Conservation (phyloP, 2,113 vertebrate genomes). For the Cichladusa arquata region DNA sequence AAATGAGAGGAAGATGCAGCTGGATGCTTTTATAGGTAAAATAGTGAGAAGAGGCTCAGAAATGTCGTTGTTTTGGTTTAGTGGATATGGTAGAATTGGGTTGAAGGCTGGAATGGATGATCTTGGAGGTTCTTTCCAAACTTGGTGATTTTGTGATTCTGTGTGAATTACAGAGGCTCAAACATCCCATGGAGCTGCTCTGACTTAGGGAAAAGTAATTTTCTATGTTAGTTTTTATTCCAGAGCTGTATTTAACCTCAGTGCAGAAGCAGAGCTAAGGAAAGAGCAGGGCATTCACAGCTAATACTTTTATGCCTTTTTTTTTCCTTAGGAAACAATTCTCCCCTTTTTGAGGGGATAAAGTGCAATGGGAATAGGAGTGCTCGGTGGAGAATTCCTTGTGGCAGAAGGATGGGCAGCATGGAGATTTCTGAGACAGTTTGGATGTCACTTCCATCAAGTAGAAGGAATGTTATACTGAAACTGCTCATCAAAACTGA, state of each 20-base stretch:
- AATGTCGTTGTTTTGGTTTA: background rate
- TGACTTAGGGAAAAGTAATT: background rate
- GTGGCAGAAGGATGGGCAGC: background rate
- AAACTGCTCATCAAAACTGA: background rate
- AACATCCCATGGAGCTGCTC: background rate
- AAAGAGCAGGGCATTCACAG: background rate
- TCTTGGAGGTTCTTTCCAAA: background rate
- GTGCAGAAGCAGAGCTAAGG: background rate
- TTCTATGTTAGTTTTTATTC: background rate
- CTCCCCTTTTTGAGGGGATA: background rate
- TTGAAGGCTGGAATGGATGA: background rate
- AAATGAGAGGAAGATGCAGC: background rate
- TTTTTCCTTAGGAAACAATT: background rate
- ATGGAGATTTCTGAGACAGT: background rate
- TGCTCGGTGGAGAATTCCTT: background rate
- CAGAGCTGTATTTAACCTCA: background rate
- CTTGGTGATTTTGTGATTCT: background rate
- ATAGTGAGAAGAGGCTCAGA: background rate
- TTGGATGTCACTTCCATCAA: background rate
- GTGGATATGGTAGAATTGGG: background rate
- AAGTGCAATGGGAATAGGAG: background rate
- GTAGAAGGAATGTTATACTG: background rate
- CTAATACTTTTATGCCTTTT: background rate
- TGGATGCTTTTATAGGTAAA: background rate
- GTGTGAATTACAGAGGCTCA: background rate